Conservation (phyloP, 37 sponge, comb jelly and placozoan species). For the Oopsacas minuta region DNA sequence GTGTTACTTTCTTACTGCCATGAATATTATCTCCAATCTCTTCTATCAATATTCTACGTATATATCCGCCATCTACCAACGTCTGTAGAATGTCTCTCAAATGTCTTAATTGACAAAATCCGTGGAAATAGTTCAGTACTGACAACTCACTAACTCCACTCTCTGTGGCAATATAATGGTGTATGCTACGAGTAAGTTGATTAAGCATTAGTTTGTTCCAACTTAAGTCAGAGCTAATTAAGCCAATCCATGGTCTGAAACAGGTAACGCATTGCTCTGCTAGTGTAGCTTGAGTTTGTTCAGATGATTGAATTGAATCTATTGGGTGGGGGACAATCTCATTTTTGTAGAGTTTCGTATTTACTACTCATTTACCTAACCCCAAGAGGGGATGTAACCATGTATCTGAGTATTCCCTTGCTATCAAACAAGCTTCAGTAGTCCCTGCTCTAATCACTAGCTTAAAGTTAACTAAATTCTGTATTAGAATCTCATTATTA, state of each 20-base stretch:
- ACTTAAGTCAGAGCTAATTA: background rate
- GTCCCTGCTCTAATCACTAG: background rate
- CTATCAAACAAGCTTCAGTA: background rate
- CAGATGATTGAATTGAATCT: background rate
- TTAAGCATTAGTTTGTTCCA: background rate
- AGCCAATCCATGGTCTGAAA: background rate
- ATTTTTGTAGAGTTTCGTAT: no score
- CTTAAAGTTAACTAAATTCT: conserved; percentile 15
- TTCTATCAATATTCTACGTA: background rate
- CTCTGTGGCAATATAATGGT: background rate
- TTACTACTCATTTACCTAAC: background rate
- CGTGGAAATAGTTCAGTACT: background rate
- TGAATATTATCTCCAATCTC: background rate
- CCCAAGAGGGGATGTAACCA: background rate
- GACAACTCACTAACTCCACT: background rate
- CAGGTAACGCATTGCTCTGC: background rate
- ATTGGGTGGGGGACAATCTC: no score
- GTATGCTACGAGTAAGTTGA: background rate
- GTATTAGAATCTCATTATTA: background rate
- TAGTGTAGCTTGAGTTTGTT: background rate
- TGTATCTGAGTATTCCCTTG: background rate
- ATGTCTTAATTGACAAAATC: background rate
- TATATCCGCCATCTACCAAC: background rate
- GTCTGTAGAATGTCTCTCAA: background rate
- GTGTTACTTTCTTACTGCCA: background rate